Conservation (phyloP, 1,140 invertebrate genomes). For the Drosophila ananassae region DNA sequence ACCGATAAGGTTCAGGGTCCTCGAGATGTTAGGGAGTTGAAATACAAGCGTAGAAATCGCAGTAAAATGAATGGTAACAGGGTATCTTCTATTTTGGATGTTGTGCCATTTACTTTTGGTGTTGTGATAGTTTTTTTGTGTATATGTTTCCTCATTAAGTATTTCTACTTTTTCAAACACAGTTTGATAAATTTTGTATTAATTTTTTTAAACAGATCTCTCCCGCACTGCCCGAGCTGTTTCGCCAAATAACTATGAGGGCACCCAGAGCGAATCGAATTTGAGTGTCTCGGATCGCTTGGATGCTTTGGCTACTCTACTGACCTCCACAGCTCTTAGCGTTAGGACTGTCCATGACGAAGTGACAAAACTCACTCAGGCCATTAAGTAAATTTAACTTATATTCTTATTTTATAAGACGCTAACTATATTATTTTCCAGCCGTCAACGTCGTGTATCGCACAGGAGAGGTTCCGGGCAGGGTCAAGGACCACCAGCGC, state of each 20-base stretch:
- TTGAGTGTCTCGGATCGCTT: constrained; percentile 36
- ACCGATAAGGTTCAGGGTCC: constrained; percentile 45
- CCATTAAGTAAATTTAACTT: constrained; percentile 45
- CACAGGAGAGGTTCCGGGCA: constrained; percentile 6
- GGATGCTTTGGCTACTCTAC: constrained; percentile 61
- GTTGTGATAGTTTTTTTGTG: constrained; percentile 17
- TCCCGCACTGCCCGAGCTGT: constrained; percentile 31
- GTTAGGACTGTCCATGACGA: constrained; percentile 37
- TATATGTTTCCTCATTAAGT: no score
- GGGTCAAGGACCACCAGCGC: not conserved
- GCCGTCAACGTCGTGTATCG: constrained; percentile 3
- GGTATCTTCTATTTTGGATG: constrained; percentile 3
- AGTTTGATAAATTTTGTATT: not conserved
- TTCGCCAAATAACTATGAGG: constrained; percentile 1
- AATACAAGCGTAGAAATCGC: constrained; percentile 58
- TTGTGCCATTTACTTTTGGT: constrained; percentile 32
- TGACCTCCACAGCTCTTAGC: constrained; percentile 57
- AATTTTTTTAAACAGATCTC: constrained; percentile 23
- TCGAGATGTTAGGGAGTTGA: constrained; percentile 43
- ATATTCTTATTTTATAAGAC: not conserved
- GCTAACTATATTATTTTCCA: not conserved
- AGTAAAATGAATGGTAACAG: constrained; percentile 52
- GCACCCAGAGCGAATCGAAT: not conserved
- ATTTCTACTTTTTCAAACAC: not conserved
- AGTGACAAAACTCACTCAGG: constrained; percentile 31